These are phyloP conservation scores for Paguma larvata DNA, from an alignment of 2,797 vertebrate species.

Conservation along the genomic window DNA sequence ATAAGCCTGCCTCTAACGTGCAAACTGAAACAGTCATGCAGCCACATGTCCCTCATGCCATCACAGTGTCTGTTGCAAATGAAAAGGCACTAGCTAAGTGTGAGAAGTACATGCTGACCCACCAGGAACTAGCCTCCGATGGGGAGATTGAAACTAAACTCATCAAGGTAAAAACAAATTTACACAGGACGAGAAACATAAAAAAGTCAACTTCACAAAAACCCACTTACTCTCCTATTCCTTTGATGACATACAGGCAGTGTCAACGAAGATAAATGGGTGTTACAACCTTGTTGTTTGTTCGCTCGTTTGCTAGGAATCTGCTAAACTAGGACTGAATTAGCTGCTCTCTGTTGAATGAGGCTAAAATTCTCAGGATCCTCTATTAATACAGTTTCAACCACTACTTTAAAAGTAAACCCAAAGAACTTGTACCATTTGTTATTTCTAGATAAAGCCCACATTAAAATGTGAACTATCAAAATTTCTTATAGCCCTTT, in stretches of 20 bases:
- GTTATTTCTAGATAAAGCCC: conserved; percentile 36
- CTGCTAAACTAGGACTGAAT: not conserved
- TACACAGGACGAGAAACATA: conserved; percentile 25
- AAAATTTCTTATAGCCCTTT: not conserved
- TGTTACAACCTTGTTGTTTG: not conserved
- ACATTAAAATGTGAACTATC: conserved; percentile 34
- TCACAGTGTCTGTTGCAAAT: conserved; percentile 93
- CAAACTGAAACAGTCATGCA: conserved; percentile 96
- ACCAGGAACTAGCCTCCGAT: conserved; percentile 97
- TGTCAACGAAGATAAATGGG: not conserved
- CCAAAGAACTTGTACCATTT: not conserved
- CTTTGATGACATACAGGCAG: not conserved
- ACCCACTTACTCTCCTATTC: not conserved
- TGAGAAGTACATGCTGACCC: conserved; percentile 97
- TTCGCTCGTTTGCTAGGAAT: not conserved
- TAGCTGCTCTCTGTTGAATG: not conserved
- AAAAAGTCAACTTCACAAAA: not conserved
- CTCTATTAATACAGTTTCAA: not conserved
- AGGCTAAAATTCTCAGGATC: not conserved
- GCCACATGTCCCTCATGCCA: conserved; percentile 94
- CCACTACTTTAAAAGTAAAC: conserved; percentile 6
- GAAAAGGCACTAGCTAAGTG: conserved; percentile 96
- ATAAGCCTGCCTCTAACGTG: conserved; percentile 93
- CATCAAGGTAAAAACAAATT: conserved; percentile 92
- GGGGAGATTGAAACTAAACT: conserved; percentile 97